Evolutionary conservation across 2,113 vertebrate species (phyloP).

Genomic region (Aphyosemion australe): DNA sequence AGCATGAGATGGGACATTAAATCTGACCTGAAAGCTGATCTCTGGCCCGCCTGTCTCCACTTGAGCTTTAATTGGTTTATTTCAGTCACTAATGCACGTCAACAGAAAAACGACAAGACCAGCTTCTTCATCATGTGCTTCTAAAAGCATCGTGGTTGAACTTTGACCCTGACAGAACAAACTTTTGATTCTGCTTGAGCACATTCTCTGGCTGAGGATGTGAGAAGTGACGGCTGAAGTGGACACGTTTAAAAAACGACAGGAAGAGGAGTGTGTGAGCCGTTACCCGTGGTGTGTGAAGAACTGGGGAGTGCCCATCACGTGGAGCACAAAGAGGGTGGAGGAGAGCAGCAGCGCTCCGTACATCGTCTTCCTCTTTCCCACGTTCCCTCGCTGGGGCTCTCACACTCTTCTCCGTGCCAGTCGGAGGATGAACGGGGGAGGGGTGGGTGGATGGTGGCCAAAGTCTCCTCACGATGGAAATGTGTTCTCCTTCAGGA

Average conservation of each 20-base stretch:
- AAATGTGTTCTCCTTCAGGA: conserved; percentile 23
- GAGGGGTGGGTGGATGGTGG: conserved; percentile 1
- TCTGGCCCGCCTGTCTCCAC: conserved; percentile 29
- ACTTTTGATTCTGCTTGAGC: conserved; percentile 3
- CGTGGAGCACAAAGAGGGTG: conserved; percentile 76
- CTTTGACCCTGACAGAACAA: conserved; percentile 19
- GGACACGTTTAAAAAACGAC: conserved; percentile 45
- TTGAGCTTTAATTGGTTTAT: conserved; percentile 26
- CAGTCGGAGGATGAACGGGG: conserved; percentile 26
- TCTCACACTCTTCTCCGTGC: conserved; percentile 56
- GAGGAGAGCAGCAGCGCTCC: conserved; percentile 70
- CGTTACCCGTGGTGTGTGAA: conserved; percentile 76
- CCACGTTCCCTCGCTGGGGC: conserved; percentile 58
- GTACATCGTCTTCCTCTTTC: conserved; percentile 74
- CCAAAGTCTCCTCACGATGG: conserved; percentile 42
- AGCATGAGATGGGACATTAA: background rate
- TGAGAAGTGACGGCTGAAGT: conserved; percentile 21
- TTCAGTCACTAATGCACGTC: conserved; percentile 35
- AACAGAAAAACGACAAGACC: conserved; percentile 21
- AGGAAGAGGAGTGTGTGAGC: conserved; percentile 31
- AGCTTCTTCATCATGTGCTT: background rate
- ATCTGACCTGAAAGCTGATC: conserved; percentile 20
- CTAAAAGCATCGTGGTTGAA: background rate
- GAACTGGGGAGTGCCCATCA: conserved; percentile 68
- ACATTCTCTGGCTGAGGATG: conserved; percentile 9